Conservation (phyloP, 2,113 vertebrate species). For the Odontophorus gujanensis region DNA sequence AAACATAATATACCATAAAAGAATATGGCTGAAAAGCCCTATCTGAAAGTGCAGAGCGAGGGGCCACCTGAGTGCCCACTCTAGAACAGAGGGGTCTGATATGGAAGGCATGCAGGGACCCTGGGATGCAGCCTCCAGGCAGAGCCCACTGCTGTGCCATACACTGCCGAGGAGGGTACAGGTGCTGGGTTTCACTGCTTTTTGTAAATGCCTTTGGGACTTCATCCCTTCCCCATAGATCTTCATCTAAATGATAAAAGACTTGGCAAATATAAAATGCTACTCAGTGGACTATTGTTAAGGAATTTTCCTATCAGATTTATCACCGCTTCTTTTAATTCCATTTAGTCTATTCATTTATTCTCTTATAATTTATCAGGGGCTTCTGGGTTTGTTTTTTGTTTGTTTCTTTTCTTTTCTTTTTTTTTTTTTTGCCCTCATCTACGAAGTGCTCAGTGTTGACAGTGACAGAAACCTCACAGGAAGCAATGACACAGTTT, state of each 20-base stretch:
- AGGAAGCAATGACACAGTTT: conserved; percentile 64
- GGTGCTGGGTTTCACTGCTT: not conserved
- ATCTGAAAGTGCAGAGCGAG: not conserved
- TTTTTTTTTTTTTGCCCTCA: not conserved
- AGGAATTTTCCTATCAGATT: not conserved
- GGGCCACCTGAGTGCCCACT: not conserved
- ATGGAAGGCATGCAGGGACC: accelerated
- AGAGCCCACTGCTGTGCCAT: not conserved
- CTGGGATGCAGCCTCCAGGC: accelerated
- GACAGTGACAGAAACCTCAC: conserved; percentile 66
- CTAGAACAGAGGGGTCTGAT: accelerated
- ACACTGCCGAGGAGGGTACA: not conserved
- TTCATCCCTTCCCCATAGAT: not conserved
- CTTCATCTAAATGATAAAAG: not conserved
- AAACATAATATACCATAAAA: not conserved
- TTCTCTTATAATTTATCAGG: conserved; percentile 35
- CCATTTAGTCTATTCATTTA: conserved; percentile 29
- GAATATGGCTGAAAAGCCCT: not conserved
- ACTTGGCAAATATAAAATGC: not conserved
- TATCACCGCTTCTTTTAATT: conserved; percentile 48
- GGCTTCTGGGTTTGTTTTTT: not conserved
- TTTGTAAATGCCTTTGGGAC: not conserved
- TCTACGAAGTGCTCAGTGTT: not conserved
- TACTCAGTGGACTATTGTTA: not conserved
- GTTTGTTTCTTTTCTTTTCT: not conserved